These are phyloP conservation scores for Parauchenoglanis punctatus DNA, from an alignment of 2,797 vertebrate species.

Conservation along the genomic window DNA sequence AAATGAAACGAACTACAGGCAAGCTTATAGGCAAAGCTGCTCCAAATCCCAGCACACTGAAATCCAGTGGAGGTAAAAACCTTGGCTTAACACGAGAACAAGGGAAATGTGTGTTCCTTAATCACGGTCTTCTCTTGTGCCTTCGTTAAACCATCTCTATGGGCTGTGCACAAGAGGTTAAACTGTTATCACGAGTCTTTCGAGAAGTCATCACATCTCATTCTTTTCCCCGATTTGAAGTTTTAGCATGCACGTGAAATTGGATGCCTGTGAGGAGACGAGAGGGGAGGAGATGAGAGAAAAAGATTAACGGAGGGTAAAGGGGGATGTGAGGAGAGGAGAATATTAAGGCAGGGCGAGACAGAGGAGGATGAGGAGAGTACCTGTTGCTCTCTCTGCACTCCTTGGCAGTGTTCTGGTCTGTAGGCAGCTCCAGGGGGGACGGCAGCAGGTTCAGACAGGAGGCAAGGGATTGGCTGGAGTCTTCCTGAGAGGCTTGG, in stretches of 20 bases:
- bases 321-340: neutral
- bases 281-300: neutral
- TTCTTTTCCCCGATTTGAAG: constrained; percentile 26
- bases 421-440: constrained; percentile 78
- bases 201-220: constrained; percentile 26
- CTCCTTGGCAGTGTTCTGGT: constrained; percentile 79
- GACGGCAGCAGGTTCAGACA: constrained; percentile 86
- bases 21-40: constrained; percentile 2
- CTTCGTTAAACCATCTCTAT: neutral
- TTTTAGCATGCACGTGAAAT: constrained; percentile 29
- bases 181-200: constrained; percentile 28
- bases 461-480: constrained; percentile 89
- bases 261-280: neutral
- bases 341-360: constrained; percentile 35
- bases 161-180: constrained; percentile 13
- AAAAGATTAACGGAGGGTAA: neutral
- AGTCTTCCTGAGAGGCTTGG: constrained; percentile 92
- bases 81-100: neutral
- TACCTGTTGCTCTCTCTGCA: constrained; percentile 83
- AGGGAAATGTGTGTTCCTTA: neutral
- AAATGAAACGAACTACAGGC: neutral
- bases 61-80: neutral
- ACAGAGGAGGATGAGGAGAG: constrained; percentile 55
- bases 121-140: neutral
- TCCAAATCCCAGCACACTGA: neutral